Percentiles rank a stretch among this genome's conserved stretches.
Evolutionary conservation across 2,888 invertebrate genomes (phyloP).

Genomic region (Pristionchus entomophagus): DNA sequence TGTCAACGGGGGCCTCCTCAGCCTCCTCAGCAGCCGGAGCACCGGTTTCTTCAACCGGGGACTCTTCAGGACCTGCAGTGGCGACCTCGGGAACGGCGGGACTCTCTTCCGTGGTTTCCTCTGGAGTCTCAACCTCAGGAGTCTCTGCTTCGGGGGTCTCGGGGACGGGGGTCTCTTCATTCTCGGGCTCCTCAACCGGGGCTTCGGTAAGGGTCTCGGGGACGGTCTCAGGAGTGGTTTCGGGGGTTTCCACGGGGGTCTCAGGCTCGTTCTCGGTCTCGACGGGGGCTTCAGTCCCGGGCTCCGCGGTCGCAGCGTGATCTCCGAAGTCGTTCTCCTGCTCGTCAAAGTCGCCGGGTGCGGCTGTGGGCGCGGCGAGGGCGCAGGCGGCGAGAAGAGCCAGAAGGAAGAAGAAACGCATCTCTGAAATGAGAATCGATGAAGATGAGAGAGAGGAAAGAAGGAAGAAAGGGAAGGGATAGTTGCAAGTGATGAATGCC

Average conservation of each 20-base stretch:
- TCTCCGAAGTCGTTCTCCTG: neutral
- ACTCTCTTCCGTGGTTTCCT: no score
- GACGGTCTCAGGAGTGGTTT: neutral
- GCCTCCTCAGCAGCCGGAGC: no score
- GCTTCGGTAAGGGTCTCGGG: neutral
- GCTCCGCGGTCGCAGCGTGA: neutral
- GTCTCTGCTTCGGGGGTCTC: no score
- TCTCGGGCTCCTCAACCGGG: neutral
- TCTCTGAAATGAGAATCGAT: neutral
- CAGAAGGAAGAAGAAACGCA: neutral
- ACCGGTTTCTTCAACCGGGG: no score
- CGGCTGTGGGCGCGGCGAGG: constrained; percentile 5
- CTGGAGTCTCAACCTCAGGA: no score
- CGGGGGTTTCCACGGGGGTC: neutral
- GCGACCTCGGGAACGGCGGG: no score
- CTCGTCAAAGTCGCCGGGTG: neutral
- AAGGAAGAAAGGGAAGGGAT: neutral
- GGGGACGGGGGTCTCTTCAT: no score
- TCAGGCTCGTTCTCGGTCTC: neutral
- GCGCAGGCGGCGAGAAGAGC: neutral
- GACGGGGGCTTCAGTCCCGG: neutral
- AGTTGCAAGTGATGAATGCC: neutral
- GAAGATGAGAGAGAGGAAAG: neutral
- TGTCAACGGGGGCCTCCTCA: neutral
- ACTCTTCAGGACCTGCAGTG: no score